Conservation (phyloP, 2,888 invertebrate genomes). For the Orthonychiurus folsomi region DNA sequence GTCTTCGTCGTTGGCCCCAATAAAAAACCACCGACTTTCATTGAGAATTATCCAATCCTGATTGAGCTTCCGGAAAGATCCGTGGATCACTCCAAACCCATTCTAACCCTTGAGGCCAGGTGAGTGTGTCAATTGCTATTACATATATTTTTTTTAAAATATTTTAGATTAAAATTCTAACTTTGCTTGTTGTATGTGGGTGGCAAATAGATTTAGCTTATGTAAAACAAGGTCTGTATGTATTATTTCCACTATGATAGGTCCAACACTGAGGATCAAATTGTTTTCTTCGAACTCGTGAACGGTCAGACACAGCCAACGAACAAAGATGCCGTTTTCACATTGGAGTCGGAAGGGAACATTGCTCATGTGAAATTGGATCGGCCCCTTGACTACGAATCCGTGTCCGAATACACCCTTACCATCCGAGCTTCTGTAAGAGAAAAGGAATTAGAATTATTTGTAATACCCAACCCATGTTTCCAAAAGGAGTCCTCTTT, state of each 20-base stretch:
- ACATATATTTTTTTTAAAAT: slow-evolving; percentile 3
- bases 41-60: slow-evolving; percentile 46
- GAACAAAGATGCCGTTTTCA: slow-evolving; percentile 66
- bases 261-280: slow-evolving; percentile 63
- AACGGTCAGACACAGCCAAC: slow-evolving; percentile 77
- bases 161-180: neutral
- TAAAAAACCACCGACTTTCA: slow-evolving; percentile 71
- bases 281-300: slow-evolving; percentile 68
- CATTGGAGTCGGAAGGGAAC: slow-evolving; percentile 50
- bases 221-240: neutral
- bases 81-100: slow-evolving; percentile 59
- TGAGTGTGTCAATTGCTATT: slow-evolving; percentile 49
- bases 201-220: neutral
- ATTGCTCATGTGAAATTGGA: slow-evolving; percentile 66
- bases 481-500: neutral
- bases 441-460: slow-evolving; percentile 4
- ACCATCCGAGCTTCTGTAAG: slow-evolving; percentile 65
- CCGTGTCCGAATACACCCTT: slow-evolving; percentile 70
- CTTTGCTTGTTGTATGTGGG: neutral
- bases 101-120: slow-evolving; percentile 62
- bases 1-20: slow-evolving; percentile 79
- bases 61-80: slow-evolving; percentile 61
- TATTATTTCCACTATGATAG: slow-evolving; percentile 44
- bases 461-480: neutral
- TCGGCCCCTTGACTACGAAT: slow-evolving; percentile 71